phyloP scores from a whole-genome alignment of 2,888 invertebrate species.

The Phragmatobia fuliginosa region DNA sequence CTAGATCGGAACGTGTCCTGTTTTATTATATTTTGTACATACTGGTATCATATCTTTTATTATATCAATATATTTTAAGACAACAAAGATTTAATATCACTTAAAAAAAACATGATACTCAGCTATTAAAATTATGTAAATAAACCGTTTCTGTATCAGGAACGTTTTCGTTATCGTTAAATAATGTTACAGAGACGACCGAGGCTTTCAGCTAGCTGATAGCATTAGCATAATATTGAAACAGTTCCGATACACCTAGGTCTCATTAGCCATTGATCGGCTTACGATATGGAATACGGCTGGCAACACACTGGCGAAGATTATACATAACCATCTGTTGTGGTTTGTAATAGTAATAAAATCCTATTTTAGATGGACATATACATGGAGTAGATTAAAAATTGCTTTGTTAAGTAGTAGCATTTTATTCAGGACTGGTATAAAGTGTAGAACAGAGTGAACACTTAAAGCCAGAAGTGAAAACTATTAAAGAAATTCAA shows the following conservation, averaged over 20 bases:
- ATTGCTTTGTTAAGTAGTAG: neutral
- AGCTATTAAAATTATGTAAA: slow-evolving; percentile 49
- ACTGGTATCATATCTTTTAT: too few species aligned
- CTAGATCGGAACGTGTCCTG: too few species aligned
- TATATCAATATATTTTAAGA: neutral
- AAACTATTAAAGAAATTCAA: neutral
- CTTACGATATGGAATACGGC: slow-evolving; percentile 68
- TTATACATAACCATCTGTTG: slow-evolving; percentile 34
- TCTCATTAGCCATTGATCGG: slow-evolving; percentile 79
- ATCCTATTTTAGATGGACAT: neutral
- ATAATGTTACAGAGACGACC: slow-evolving; percentile 60
- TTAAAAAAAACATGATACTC: neutral
- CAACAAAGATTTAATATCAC: neutral
- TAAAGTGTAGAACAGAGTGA: neutral
- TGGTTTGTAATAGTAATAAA: slow-evolving; percentile 22
- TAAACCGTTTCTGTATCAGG: slow-evolving; percentile 46
- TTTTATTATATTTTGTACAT: too few species aligned
- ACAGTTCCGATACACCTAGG: slow-evolving; percentile 72
- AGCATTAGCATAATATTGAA: slow-evolving; percentile 82
- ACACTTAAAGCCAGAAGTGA: neutral
- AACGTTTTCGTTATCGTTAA: slow-evolving; percentile 64
- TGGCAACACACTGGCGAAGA: slow-evolving; percentile 34
- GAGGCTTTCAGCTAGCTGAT: slow-evolving; percentile 71
- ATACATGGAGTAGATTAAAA: neutral
- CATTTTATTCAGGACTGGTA: neutral